Evolutionary conservation across 1,140 invertebrate genomes (phyloP), one percentile per base, ranked within the genome.

Genomic region (Bombus turneri): DNA sequence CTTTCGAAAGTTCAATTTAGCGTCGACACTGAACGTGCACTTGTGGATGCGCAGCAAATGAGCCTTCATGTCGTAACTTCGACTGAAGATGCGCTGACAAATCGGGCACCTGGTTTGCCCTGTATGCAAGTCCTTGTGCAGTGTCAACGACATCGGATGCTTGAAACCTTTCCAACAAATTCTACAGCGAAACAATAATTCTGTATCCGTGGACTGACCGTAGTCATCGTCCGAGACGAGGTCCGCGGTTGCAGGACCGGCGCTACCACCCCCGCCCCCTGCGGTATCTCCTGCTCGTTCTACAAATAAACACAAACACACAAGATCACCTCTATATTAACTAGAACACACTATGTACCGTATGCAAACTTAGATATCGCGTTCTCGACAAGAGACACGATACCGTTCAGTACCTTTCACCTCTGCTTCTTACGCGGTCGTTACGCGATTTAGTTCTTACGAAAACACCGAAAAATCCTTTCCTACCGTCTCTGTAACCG

Each of bases 81-180:
- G 94, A 91, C 96, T 96, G 91, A 97, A 96, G 78, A 96, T 96
- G 79, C 96, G 95, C 59, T 95, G 95, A 87, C 96, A 97, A 85
- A 96, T 96, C 41, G 96, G 96, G 85, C 96, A 97, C 90, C 96
- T 96, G 15, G 96, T 97, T 94, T 97, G 97, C 59, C 97, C 97
- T 76, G 97, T 97, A 92, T 98, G 97, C 85, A 97, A 96, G 92
- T 97, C 96, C 92, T 97, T 97, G 92, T 98, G 97, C 13, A 97
- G 96, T 80, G 97, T 96, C 71, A 98, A 95, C 66, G 97, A 97
- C 90, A 97, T 97, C 79, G 97, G 97, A 89, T 97, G 97, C 87
- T 97, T 97, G 93, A 98, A 97, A 73, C 96, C 96, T 95, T 97
- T 97, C 90, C 96, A 97, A 94, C 97, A 97, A 90, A 96, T 94